Evolutionary conservation across 1,140 invertebrate genomes (phyloP), one percentile per base, ranked within the genome.

Genomic region (Brachionus sp.): DNA sequence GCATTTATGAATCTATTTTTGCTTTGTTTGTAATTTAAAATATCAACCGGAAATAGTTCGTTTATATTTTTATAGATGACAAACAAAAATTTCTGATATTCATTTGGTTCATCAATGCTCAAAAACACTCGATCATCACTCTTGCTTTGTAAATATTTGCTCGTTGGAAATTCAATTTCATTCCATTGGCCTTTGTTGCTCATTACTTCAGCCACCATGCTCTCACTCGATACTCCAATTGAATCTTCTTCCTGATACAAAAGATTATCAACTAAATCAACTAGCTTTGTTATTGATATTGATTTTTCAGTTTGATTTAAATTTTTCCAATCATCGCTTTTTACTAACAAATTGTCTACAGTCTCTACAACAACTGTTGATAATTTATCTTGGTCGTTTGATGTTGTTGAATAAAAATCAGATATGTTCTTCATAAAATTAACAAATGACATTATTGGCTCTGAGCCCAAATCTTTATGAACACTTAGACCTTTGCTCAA

Each of bases 11-110:
- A 62, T 50, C 75, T 29, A 6, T 37, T 62, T n/a, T 39, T 70
- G 6, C n/a, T 35, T n/a, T 35, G 7, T 19, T 39, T 70, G 12
- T 29, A 10, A 29, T 42, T 46, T 46, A 44, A 5, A 46, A 13
- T n/a, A 3, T 75, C 5, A 23, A 44, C 3, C 5, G 37, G 12
- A 66, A 80, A 80, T 25, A 80, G 13, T 9, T 80, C 33, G 12
- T 66, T 33, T 10, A 80, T 25, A 29, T 80, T 80, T 7, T 80
- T 80, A 25, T 62, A 80, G 7, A 80, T 44, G 3, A 25, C 50
- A 80, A 80, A 80, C 16, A 80, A 25, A 80, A 80, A 80, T 66
- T 62, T 80, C 42, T 80, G 77, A 16, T 80, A 12, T 50, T 75
- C 42, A 46, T n/a, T 25, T 13, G 70, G 70, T 6, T 75, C 44